These are phyloP conservation scores for Azorinus chamasolen DNA, from an alignment of 2,888 invertebrate genomes.

Conservation along the genomic window DNA sequence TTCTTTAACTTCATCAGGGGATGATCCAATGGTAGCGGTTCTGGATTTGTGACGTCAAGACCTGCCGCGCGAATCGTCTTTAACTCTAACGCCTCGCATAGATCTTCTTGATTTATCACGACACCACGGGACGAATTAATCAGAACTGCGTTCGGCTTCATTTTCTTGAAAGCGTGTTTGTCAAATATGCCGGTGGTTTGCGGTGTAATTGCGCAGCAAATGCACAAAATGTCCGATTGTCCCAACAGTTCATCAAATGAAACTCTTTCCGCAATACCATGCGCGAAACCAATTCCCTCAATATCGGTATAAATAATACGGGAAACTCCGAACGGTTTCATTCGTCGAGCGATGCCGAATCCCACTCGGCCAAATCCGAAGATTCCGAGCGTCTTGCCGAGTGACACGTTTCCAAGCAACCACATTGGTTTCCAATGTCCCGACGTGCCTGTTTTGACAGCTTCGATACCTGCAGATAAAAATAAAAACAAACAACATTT, in stretches of 20 bases:
- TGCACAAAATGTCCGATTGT: constrained; percentile 94
- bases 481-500: too few species aligned
- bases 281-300: constrained; percentile 88
- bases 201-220: constrained; percentile 92
- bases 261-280: constrained; percentile 90
- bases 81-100: constrained; percentile 91
- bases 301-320: constrained; percentile 92
- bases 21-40: constrained; percentile 93
- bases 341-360: constrained; percentile 91
- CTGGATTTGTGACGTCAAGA: constrained; percentile 96
- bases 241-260: constrained; percentile 91
- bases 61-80: constrained; percentile 93
- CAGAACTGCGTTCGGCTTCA: constrained; percentile 95
- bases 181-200: constrained; percentile 94
- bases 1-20: constrained; percentile 92
- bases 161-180: constrained; percentile 91
- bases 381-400: constrained; percentile 90
- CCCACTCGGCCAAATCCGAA: constrained; percentile 86
- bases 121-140: constrained; percentile 92
- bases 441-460: constrained; percentile 91
- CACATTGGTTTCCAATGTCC: constrained; percentile 94
- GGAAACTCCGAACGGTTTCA: constrained; percentile 92
- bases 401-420: constrained; percentile 95
- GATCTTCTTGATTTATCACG: constrained; percentile 91
- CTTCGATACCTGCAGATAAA: constrained; percentile 75